Percentiles rank a stretch among this genome's conserved stretches.
phyloP scores from a whole-genome alignment of 2,113 vertebrate genomes.

The Fulica atra region DNA sequence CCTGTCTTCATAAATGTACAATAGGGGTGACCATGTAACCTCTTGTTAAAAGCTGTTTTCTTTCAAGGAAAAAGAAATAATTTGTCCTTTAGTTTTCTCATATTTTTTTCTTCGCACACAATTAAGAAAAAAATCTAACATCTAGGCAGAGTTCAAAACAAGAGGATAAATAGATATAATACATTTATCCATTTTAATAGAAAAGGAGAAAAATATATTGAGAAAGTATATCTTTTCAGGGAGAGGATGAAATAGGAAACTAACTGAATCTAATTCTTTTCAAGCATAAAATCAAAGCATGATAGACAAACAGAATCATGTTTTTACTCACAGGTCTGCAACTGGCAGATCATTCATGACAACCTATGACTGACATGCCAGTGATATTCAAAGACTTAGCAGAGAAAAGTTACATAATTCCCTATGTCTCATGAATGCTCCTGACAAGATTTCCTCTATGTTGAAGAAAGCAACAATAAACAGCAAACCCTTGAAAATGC shows the following conservation, averaged over 20 bases:
- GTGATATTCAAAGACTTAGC: background rate
- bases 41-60: background rate
- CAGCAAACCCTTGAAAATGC: background rate
- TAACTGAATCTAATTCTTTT: background rate
- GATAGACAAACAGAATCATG: fast-evolving
- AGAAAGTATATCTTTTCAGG: background rate
- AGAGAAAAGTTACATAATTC: background rate
- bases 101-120: background rate
- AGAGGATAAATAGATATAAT: background rate
- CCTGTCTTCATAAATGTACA: background rate
- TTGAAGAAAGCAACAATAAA: background rate
- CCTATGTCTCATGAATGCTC: background rate
- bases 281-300: background rate
- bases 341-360: background rate
- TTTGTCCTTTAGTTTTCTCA: background rate
- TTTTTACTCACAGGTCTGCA: background rate
- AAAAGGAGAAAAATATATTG: background rate
- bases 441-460: background rate
- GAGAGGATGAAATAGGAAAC: background rate
- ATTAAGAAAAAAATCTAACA: background rate
- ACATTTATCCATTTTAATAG: background rate
- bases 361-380: background rate
- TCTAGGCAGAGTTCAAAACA: background rate
- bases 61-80: background rate
- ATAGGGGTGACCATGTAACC: background rate